A percentile compares a stretch with the other conserved stretches of the same genome.
These are phyloP conservation scores for Silurus glanis DNA, from an alignment of 2,113 vertebrate species.

Conservation along the genomic window DNA sequence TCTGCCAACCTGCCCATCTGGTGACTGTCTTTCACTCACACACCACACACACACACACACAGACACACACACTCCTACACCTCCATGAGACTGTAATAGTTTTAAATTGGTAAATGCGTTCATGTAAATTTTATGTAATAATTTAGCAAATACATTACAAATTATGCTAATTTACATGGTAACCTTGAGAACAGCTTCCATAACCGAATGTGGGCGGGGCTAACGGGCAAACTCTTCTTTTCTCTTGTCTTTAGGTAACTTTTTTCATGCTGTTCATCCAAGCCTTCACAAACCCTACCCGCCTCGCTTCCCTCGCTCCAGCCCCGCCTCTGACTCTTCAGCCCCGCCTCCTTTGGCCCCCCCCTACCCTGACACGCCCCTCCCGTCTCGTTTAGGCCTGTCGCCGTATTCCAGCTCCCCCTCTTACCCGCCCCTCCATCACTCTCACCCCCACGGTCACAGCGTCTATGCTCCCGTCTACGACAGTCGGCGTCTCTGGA, in stretches of 20 bases:
- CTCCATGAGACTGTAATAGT: too few relatives aligned
- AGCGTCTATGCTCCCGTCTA: constrained; percentile 92
- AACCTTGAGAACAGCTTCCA: not conserved
- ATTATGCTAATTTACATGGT: not conserved
- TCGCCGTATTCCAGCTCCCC: constrained; percentile 80
- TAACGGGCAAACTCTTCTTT: not conserved
- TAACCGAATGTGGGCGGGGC: not conserved
- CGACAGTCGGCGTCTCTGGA: constrained; percentile 93
- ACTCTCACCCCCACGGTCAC: constrained; percentile 83
- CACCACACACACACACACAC: not conserved
- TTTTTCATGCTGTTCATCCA: constrained; percentile 78
- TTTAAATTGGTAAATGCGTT: too few relatives aligned
- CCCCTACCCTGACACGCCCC: constrained; percentile 81
- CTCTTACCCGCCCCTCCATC: constrained; percentile 81
- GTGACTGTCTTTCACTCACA: constrained; percentile 67
- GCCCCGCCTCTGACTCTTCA: constrained; percentile 83
- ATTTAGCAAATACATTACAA: not conserved
- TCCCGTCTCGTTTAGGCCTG: constrained; percentile 80
- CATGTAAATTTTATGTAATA: too few relatives aligned
- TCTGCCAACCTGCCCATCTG: constrained; percentile 79
- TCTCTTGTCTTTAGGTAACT: constrained; percentile 74
- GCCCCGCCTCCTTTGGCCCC: constrained; percentile 81
- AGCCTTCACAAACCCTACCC: constrained; percentile 86
- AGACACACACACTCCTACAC: not conserved
- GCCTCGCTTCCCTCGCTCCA: constrained; percentile 87